Base-by-base conservation (phyloP, 2,797 vertebrate species). In the Myoxocephalus aenaeus region DNA sequence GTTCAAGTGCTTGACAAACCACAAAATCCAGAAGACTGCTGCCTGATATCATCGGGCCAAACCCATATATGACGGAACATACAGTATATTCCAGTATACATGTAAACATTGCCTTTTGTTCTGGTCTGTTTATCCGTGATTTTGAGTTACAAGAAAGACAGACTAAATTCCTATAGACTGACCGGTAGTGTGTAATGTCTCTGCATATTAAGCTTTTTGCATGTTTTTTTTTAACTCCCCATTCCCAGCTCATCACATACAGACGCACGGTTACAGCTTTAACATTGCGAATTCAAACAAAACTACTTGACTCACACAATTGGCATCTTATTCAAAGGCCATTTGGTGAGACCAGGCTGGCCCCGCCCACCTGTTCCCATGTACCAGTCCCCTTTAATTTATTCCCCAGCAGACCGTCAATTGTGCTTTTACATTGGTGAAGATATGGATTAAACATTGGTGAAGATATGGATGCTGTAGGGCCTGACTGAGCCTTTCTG, bases 391-490 rank as follows among this genome's bases (percentile, higher is more conserved):
- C 51, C 32, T 11, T 66, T 46, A 14, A 38, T 25, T 53, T 3
- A 22, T 65, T 34, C 44, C 29, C 44, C 13, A 7, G 7, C 10
- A 34, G 64, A 22, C 1, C n/a, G 1, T 54, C 15, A 53, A 38
- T 25, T 53, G 65, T 36, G n/a, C 32, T 36, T 51, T 20, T 66
- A 85, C 59, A 75, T 14, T 0, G 51, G 46, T 65, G 50, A 73
- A 75, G 65, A 85, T 65, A 63, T 3, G 50, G 66, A 27, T 11
- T 34, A 34, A 7, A 34, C 34, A 34, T 34, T 0, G 51, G 46
- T 65, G 50, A 73, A 75, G 65, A 85, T 65, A 63, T 3, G 50
- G 66, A 27, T 11, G 46, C 77, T 71, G 27, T 40, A 7, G 63
- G 77, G 67, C 29, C 48, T 29, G 7, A 15, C 46, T 78, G n/a